Evolutionary conservation across 2,797 vertebrate genomes (phyloP), one percentile per base, ranked within the genome.

Genomic region (Aselliscus stoliczkanus): DNA sequence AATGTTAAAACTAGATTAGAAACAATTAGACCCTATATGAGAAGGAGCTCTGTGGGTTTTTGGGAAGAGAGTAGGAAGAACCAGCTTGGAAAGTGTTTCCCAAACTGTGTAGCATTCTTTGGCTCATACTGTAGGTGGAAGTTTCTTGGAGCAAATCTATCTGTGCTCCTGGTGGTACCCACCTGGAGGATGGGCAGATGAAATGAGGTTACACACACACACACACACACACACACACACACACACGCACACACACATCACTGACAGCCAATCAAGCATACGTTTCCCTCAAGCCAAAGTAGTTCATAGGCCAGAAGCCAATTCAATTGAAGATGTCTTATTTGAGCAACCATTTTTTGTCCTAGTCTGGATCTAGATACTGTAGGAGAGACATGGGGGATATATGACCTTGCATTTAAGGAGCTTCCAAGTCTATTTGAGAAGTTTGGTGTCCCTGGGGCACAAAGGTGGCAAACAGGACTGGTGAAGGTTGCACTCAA

Each of bases 1-100:
- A 93, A 97, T 95, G 94, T 94, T 97, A 97, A 97, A 97, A 92
- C 60, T 94, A 96, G 95, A 97, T 97, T 97, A 97, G 83, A 75
- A 70, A 96, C 86, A 96, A 97, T 97, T 97, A 97, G 91, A 85
- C 50, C 47, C 56, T 94, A 84, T 85, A 76, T 70, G 84, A 81
- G 80, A 94, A 95, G 94, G 95, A 97, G 37, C 80, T 96, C 93
- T 96, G 93, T 96, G 67, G 94, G 89, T 94, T 75, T 50, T 88
- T 29, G 1, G 83, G 83, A 92, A 94, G 42, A 58, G 70, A 82
- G 67, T 93, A 87, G 82, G 91, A 96, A 94, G 94, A 95, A 87
- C 64, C 86, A 97, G 37, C 79, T 88, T 90, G 67, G 14, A 83
- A 94, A 92, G 65, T 92, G 82, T 93, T 95, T 95, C 77, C 83